Conservation (phyloP, 2,888 invertebrate genomes). For the Phorcus lineatus region DNA sequence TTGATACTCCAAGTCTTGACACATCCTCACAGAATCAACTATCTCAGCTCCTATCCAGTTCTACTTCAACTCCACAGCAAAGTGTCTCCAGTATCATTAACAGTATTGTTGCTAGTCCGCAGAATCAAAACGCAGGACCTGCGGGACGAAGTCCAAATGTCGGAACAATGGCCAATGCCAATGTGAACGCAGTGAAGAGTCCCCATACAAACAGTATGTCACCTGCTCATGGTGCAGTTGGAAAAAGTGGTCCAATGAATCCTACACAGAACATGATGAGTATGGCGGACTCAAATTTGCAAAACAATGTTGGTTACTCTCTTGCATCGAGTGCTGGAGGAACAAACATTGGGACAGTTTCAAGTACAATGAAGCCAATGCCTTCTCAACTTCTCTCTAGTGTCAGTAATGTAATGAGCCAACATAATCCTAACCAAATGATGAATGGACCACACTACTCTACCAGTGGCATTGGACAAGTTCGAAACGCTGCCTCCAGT, state of each 20-base stretch:
- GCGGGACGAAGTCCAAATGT: slow-evolving; percentile 49
- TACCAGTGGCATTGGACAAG: slow-evolving; percentile 53
- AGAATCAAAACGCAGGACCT: slow-evolving; percentile 33
- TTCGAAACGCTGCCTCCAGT: slow-evolving; percentile 42
- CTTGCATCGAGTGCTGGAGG: slow-evolving; percentile 1
- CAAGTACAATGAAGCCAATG: slow-evolving; percentile 39
- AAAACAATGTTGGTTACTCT: slow-evolving; percentile 1
- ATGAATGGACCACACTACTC: slow-evolving; percentile 73
- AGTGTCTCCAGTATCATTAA: slow-evolving; percentile 77
- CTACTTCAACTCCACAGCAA: slow-evolving; percentile 56
- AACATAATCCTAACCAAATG: slow-evolving; percentile 58
- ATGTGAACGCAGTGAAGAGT: slow-evolving; percentile 66
- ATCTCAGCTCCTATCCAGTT: slow-evolving; percentile 63
- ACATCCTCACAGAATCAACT: slow-evolving; percentile 63
- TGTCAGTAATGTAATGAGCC: slow-evolving; percentile 46
- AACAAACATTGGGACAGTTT: slow-evolving; percentile 20
- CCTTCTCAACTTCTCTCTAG: slow-evolving; percentile 40
- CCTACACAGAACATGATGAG: slow-evolving; percentile 45
- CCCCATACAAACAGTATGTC: slow-evolving; percentile 67
- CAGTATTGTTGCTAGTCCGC: slow-evolving; percentile 54
- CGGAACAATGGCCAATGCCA: slow-evolving; percentile 43
- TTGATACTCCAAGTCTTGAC: slow-evolving; percentile 51
- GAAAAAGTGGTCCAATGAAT: slow-evolving; percentile 37
- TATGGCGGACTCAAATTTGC: slow-evolving; percentile 30
- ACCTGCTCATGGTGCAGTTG: slow-evolving; percentile 60